Percentiles rank a stretch among this genome's conserved stretches.
Evolutionary conservation across 2,113 vertebrate genomes (phyloP).

Genomic region (Tinamus guttatus): DNA sequence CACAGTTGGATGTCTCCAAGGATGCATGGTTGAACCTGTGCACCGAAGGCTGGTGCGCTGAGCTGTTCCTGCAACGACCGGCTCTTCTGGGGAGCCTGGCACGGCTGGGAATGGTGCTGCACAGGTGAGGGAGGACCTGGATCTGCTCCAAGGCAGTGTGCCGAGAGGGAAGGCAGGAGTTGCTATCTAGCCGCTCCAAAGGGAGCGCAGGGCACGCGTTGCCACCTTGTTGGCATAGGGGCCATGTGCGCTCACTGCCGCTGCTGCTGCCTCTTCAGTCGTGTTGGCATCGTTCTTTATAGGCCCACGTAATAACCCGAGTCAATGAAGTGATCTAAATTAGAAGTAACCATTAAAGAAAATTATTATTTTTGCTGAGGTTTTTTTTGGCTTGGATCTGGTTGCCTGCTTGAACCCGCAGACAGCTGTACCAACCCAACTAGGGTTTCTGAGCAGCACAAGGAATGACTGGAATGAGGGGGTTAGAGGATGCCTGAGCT

Average conservation of each 20-base stretch:
- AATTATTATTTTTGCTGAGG: not conserved
- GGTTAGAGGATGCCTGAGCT: not conserved
- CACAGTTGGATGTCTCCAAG: accelerated
- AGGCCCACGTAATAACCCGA: not conserved
- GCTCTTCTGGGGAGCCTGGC: not conserved
- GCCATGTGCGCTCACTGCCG: accelerated
- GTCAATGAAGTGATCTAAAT: not conserved
- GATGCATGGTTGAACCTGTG: accelerated
- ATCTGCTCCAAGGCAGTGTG: not conserved
- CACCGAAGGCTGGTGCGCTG: accelerated
- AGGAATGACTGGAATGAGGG: conserved; percentile 16
- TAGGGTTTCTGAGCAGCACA: not conserved
- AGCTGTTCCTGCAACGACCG: not conserved
- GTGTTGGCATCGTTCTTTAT: not conserved
- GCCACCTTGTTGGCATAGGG: accelerated
- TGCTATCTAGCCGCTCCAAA: not conserved
- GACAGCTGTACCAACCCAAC: not conserved
- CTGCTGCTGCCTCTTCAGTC: not conserved
- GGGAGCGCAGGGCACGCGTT: not conserved
- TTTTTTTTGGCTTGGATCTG: not conserved
- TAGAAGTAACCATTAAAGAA: not conserved
- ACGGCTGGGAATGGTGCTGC: accelerated
- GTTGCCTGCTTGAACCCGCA: not conserved
- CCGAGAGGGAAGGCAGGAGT: not conserved
- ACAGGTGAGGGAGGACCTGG: not conserved